A percentile compares a stretch with the other conserved stretches of the same genome.
Conservation (phyloP, 2,797 vertebrate species). For the Lepidocolaptes lacrymiger region DNA sequence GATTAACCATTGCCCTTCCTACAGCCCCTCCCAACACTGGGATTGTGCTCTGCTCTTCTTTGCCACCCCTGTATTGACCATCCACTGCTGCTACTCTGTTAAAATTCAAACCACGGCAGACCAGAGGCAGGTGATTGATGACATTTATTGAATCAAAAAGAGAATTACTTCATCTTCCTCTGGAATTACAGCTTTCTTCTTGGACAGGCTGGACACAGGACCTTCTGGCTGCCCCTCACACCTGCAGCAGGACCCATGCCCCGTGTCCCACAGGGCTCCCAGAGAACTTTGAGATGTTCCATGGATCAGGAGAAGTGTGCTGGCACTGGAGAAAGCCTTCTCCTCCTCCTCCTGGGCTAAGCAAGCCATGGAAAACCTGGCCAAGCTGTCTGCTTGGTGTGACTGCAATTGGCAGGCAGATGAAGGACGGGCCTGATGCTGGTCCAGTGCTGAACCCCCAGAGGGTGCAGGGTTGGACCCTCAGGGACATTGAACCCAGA, state of each 20-base stretch:
- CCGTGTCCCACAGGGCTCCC: not conserved
- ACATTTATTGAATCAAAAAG: not conserved
- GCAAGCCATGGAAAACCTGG: not conserved
- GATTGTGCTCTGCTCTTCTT: not conserved
- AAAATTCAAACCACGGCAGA: not conserved
- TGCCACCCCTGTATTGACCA: not conserved
- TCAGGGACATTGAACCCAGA: not conserved
- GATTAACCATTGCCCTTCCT: not conserved
- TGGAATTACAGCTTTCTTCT: not conserved
- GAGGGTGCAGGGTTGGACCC: not conserved
- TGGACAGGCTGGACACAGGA: not conserved
- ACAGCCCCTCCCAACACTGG: rapidly evolving
- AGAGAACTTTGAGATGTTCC: not conserved
- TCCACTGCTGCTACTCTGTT: not conserved
- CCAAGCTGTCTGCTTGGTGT: not conserved
- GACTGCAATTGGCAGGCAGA: rapidly evolving
- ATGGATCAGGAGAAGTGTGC: not conserved
- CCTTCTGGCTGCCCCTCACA: not conserved
- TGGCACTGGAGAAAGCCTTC: not conserved
- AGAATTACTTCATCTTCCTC: not conserved
- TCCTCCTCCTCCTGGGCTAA: not conserved
- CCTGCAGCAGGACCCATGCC: not conserved
- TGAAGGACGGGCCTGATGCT: not conserved
- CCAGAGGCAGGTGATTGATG: not conserved
- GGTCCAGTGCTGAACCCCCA: not conserved